Conservation (phyloP, 2,797 vertebrate species). For the Arrhamphus sclerolepis region DNA sequence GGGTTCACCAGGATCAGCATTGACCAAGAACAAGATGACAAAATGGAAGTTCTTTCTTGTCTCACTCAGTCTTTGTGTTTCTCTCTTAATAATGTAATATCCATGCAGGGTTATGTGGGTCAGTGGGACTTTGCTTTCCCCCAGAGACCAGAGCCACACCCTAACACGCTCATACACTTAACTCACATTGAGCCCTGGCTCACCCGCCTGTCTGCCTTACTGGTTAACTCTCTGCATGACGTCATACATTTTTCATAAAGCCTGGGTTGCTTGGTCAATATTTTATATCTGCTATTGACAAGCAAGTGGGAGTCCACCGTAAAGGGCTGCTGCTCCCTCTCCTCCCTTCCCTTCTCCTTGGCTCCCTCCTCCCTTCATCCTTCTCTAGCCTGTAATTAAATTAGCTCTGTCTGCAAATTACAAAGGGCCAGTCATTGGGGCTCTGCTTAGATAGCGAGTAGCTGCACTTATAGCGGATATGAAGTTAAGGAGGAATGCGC, state of each 20-base stretch:
- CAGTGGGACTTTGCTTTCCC: conserved; percentile 67
- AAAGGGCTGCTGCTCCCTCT: conserved; percentile 20
- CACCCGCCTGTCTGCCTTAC: conserved; percentile 51
- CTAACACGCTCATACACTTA: conserved; percentile 42
- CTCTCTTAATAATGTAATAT: conserved; percentile 65
- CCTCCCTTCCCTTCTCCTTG: conserved; percentile 10
- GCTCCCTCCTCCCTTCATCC: conserved; percentile 17
- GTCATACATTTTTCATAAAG: conserved; percentile 78
- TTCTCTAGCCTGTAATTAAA: conserved; percentile 63
- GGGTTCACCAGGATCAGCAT: conserved; percentile 24
- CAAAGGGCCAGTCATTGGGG: conserved; percentile 72
- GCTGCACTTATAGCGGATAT: conserved; percentile 70
- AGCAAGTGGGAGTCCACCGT: conserved; percentile 32
- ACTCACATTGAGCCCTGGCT: conserved; percentile 42
- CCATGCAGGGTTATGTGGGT: conserved; percentile 69
- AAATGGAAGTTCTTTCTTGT: conserved; percentile 8
- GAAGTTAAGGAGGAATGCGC: conserved; percentile 75
- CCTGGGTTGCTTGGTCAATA: conserved; percentile 63
- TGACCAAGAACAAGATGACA: background rate
- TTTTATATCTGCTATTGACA: conserved; percentile 73
- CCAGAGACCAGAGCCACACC: conserved; percentile 57
- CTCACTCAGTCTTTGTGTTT: conserved; percentile 28
- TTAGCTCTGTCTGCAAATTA: conserved; percentile 71
- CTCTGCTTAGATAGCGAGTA: conserved; percentile 61
- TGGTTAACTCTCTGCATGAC: conserved; percentile 50